Base-by-base conservation (phyloP, 1,140 invertebrate genomes). In the Cydia pomonella region DNA sequence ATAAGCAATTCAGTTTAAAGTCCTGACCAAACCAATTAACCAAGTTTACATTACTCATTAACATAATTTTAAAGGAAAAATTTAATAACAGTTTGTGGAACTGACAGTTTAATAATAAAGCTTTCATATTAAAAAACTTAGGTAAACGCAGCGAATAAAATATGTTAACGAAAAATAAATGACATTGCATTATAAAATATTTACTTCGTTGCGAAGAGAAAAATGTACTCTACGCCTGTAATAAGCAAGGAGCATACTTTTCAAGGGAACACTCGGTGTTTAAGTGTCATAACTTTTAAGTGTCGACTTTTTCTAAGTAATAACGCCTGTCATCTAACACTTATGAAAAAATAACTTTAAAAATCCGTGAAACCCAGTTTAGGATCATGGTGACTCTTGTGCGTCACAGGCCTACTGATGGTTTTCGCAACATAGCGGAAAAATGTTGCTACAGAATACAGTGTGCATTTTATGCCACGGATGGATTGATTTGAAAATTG, bases 251-350 rank as follows among this genome's bases (percentile, higher is more conserved):
- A 63, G 18, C 59, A 59, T 59, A 63, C 9, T 63, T 38, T 71
- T 71, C n/a, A 29, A n/a, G 29, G 29, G 27, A 4, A 12, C n/a
- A n/a, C n/a, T 44, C 38, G 5, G 38, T 33, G 6, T 12, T 64
- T 27, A 64, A 64, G 27, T 33, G 63, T 18, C 63, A 33, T 64
- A 64, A 64, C 63, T 29, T 64, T 64, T 64, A 5, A 64, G 63
- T 16, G 63, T 29, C 12, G 27, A 33, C 63, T 33, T 33, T 66
- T n/a, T 27, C 4, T 33, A 66, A 66, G 63, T 66, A 33, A 33
- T n/a, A 66, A 66, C 38, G 63, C 21, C 21, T 25, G 21, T 63
- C 62, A 63, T 63, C 62, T 3, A 63, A 27, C 62, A 63, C 27
- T 64, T n/a, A 64, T 64, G 63, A 27, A 27, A 66, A 29, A 18